Evolutionary conservation across 2,888 invertebrate species (phyloP).

Genomic region (Venusia cambrica): DNA sequence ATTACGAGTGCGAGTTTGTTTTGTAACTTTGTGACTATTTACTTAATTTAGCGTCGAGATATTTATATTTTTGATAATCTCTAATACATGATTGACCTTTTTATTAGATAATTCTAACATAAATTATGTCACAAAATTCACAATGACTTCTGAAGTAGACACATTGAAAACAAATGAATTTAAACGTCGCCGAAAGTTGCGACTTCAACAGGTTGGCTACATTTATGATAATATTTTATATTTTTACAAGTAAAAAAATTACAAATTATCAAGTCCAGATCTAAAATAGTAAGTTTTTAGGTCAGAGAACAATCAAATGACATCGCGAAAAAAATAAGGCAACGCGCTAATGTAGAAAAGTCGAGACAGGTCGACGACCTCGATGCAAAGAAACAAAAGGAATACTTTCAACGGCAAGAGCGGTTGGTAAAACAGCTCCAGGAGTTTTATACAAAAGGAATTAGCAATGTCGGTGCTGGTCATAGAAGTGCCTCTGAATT

Average conservation of each 20-base stretch:
- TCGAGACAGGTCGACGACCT: conserved; percentile 52
- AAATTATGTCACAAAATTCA: conserved; percentile 37
- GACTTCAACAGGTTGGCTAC: conserved; percentile 70
- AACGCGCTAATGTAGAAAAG: conserved; percentile 66
- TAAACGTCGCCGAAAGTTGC: conserved; percentile 64
- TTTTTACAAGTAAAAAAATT: conserved; percentile 24
- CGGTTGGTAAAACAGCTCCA: conserved; percentile 63
- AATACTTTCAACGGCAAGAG: conserved; percentile 61
- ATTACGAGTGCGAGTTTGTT: too few species aligned
- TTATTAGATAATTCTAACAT: too few species aligned
- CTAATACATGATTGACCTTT: not conserved
- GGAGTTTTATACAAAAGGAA: conserved; percentile 53
- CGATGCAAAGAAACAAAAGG: conserved; percentile 56
- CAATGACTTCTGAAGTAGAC: conserved; percentile 66
- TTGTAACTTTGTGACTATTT: too few species aligned
- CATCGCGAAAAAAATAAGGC: conserved; percentile 70
- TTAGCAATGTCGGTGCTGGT: conserved; percentile 59
- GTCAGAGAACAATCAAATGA: conserved; percentile 78
- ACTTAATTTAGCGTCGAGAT: too few species aligned
- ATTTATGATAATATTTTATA: conserved; percentile 9
- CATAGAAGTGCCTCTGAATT: conserved; percentile 55
- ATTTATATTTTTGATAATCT: too few species aligned
- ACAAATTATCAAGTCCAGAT: conserved; percentile 20
- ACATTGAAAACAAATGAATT: conserved; percentile 73
- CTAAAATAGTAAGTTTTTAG: conserved; percentile 47